Evolutionary conservation across 2,113 vertebrate genomes (phyloP).

Genomic region (Chionis minor): DNA sequence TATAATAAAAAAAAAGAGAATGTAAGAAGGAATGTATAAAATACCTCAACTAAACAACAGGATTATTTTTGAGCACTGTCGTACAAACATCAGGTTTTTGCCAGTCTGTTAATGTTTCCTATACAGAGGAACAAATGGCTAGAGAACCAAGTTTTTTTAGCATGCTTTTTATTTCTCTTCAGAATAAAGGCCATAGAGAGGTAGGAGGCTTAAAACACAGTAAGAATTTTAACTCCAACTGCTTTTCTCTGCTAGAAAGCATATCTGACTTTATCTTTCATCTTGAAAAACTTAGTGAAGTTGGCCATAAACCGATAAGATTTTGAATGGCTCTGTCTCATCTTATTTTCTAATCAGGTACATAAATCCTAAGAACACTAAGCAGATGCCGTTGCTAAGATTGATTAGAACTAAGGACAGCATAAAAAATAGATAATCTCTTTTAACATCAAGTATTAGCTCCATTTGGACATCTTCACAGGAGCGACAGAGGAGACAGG

Average conservation of each 20-base stretch:
- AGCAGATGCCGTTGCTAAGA: background rate
- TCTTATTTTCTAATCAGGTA: background rate
- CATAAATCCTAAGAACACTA: background rate
- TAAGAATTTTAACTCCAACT: background rate
- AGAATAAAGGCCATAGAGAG: background rate
- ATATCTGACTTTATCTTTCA: background rate
- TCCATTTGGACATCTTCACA: background rate
- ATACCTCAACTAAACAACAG: background rate
- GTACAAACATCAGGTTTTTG: background rate
- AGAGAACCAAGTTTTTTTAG: background rate
- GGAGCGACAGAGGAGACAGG: background rate
- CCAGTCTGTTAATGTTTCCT: background rate
- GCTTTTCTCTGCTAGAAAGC: background rate
- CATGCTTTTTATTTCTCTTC: background rate
- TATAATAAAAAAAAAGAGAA: background rate
- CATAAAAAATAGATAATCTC: background rate
- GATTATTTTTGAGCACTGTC: background rate
- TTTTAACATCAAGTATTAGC: background rate
- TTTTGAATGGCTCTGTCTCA: constrained; percentile 4
- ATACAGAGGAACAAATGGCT: background rate
- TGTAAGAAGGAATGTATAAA: background rate
- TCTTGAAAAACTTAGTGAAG: constrained; percentile 7
- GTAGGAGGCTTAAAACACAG: background rate
- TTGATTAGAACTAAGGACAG: background rate
- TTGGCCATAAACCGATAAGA: background rate